These are phyloP conservation scores for Aricia agestis DNA, from an alignment of 1,140 invertebrate species.

Conservation along the genomic window DNA sequence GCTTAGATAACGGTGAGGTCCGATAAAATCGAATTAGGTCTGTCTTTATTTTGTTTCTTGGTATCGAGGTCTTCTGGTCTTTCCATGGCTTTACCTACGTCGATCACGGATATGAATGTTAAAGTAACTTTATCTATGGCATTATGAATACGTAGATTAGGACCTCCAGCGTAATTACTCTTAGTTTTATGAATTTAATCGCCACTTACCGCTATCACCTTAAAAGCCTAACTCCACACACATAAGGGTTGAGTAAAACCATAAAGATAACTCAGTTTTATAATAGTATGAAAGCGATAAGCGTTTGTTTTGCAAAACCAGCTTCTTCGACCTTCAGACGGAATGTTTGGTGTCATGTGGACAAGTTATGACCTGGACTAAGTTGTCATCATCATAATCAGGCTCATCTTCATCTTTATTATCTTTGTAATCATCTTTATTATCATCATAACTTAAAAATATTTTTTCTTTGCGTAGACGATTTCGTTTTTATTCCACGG, in stretches of 20 bases:
- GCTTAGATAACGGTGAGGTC: not conserved
- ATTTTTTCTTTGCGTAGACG: too few species aligned
- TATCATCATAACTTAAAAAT: too few species aligned
- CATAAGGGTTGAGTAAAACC: not conserved
- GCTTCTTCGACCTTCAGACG: not conserved
- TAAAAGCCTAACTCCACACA: not conserved
- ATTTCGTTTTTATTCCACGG: too few species aligned
- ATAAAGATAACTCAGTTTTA: not conserved
- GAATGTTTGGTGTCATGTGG: not conserved
- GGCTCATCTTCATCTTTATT: not conserved
- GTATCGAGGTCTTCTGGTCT: not conserved
- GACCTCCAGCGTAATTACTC: not conserved
- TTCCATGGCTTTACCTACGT: not conserved
- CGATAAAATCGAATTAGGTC: not conserved
- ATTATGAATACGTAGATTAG: not conserved
- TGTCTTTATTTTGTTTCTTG: not conserved
- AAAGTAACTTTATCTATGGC: not conserved
- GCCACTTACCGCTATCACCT: not conserved
- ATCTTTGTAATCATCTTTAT: not conserved
- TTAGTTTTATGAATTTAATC: not conserved
- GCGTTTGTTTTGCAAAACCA: not conserved
- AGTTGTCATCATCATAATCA: not conserved
- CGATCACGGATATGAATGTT: not conserved
- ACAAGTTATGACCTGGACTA: not conserved
- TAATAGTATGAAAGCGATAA: slow-evolving; percentile 1